Conservation (phyloP, 1,140 invertebrate genomes). For the Linepithema humile region DNA sequence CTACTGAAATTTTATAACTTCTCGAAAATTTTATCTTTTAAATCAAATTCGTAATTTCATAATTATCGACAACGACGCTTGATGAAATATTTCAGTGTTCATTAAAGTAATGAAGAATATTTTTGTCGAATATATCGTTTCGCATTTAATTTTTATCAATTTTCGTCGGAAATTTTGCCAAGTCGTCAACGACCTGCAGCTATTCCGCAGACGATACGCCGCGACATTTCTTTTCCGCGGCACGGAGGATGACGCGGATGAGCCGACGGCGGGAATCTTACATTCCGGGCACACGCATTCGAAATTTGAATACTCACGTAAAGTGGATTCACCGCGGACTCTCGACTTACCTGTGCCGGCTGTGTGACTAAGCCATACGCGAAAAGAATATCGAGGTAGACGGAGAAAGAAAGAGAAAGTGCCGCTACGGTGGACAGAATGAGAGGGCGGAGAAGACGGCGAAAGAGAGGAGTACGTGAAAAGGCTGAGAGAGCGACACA, state of each 20-base stretch:
- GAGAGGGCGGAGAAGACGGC: background rate
- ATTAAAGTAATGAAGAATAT: background rate
- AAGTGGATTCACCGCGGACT: slow-evolving; percentile 73
- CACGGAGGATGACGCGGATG: slow-evolving; percentile 46
- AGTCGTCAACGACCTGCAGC: background rate
- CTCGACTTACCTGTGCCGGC: slow-evolving; percentile 62
- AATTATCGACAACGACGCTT: background rate
- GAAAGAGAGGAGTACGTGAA: background rate
- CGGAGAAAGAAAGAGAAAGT: background rate
- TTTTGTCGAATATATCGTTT: background rate
- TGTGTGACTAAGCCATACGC: slow-evolving; percentile 80
- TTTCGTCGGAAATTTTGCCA: background rate
- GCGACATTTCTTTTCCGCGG: slow-evolving; percentile 15
- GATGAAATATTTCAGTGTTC: background rate
- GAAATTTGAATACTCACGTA: slow-evolving; percentile 81
- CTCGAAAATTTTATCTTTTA: too few relatives aligned
- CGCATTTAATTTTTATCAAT: background rate
- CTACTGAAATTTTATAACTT: too few relatives aligned
- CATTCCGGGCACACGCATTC: slow-evolving; percentile 79
- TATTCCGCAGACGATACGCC: background rate
- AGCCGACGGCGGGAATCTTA: slow-evolving; percentile 62
- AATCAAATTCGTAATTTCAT: too few relatives aligned
- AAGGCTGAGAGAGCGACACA: background rate
- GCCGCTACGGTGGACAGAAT: background rate
- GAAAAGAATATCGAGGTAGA: slow-evolving; percentile 80